These are phyloP conservation scores for Aptenodytes forsteri DNA, from an alignment of 2,113 vertebrate genomes.

Conservation along the genomic window DNA sequence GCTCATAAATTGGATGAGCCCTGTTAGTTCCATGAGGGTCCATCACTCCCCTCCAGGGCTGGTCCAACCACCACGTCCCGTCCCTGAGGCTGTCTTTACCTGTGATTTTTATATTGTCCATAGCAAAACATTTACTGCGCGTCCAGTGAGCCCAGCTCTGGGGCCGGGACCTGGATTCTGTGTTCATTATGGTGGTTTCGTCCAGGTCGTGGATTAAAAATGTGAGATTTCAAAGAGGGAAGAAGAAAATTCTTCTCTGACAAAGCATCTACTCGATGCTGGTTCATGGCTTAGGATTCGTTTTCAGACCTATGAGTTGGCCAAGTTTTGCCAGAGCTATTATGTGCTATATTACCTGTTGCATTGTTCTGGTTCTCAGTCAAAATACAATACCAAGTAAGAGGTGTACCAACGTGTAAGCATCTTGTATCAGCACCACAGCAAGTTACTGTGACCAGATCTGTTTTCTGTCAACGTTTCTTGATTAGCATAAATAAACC, in stretches of 20 bases:
- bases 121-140: not conserved
- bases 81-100: not conserved
- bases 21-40: not conserved
- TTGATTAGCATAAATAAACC: not conserved
- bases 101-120: not conserved
- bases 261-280: not conserved
- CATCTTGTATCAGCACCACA: not conserved
- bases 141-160: not conserved
- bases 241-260: not conserved
- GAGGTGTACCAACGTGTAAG: not conserved
- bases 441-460: not conserved
- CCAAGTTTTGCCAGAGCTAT: not conserved
- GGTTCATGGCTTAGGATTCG: not conserved
- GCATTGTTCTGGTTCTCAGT: not conserved
- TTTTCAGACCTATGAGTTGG: not conserved
- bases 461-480: not conserved
- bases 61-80: accelerated
- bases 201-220: not conserved
- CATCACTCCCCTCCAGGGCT: too few relatives aligned
- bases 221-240: not conserved
- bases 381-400: not conserved
- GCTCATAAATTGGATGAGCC: not conserved
- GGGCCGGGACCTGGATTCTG: not conserved
- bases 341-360: not conserved
- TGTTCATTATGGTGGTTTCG: not conserved